Conservation (phyloP, 2,113 vertebrate genomes). For the Coptodon rendalli region DNA sequence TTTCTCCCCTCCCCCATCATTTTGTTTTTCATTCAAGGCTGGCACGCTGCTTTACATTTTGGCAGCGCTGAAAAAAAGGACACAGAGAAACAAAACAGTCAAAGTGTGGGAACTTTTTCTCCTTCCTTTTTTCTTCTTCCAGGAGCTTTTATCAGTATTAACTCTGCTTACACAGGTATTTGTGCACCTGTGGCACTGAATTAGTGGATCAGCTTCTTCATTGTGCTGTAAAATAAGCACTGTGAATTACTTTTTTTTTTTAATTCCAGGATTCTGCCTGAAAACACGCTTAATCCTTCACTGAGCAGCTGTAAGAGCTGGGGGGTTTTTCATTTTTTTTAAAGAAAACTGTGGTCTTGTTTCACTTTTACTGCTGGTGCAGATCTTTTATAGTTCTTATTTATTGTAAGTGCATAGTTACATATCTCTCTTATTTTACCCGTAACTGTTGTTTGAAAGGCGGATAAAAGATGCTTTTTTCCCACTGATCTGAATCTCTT, state of each 20-base stretch:
- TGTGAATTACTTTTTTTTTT: conserved; percentile 24
- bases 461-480: background rate
- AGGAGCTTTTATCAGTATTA: conserved; percentile 70
- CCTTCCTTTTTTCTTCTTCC: conserved; percentile 60
- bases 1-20: background rate
- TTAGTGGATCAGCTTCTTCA: conserved; percentile 49
- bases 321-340: background rate
- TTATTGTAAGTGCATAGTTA: background rate
- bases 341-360: background rate
- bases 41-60: conserved; percentile 65
- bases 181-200: conserved; percentile 69
- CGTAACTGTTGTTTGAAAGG: background rate
- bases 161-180: conserved; percentile 66
- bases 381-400: background rate
- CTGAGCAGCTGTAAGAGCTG: conserved; percentile 18
- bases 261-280: conserved; percentile 9
- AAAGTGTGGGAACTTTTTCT: conserved; percentile 75
- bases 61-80: conserved; percentile 54
- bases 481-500: background rate
- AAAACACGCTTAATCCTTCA: conserved; percentile 35
- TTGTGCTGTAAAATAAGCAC: conserved; percentile 45
- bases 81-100: conserved; percentile 66
- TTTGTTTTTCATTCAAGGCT: conserved; percentile 58
- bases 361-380: conserved; percentile 1
- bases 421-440: background rate